These are phyloP conservation scores for Thecocarcelia acutangulata DNA, from an alignment of 2,888 invertebrate species.

Conservation along the genomic window DNA sequence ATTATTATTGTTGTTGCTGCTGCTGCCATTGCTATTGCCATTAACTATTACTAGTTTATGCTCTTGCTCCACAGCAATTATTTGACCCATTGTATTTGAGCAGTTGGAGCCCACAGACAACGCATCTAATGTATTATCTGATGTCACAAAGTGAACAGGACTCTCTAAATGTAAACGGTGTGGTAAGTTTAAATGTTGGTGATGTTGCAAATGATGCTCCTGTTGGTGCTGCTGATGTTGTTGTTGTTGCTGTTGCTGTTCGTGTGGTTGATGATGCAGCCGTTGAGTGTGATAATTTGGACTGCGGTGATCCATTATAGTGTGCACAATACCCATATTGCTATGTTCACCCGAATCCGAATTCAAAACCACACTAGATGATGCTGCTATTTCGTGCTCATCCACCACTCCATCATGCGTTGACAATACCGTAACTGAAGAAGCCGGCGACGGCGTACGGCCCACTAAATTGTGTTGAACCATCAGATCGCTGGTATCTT, in stretches of 20 bases:
- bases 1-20: constrained; percentile 47
- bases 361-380: constrained; percentile 31
- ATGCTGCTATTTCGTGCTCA: constrained; percentile 55
- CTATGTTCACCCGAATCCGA: constrained; percentile 69
- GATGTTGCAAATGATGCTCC: constrained; percentile 71
- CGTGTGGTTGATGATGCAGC: constrained; percentile 64
- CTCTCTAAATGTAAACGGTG: constrained; percentile 71
- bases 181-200: constrained; percentile 71
- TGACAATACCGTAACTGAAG: constrained; percentile 60
- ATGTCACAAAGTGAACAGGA: constrained; percentile 75
- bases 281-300: constrained; percentile 72
- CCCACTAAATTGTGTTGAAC: constrained; percentile 49
- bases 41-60: constrained; percentile 75
- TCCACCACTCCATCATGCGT: constrained; percentile 65
- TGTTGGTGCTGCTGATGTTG: constrained; percentile 69
- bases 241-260: too few species aligned
- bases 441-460: constrained; percentile 75
- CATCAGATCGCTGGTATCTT: constrained; percentile 78
- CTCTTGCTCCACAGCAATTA: constrained; percentile 76
- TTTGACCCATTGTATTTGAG: constrained; percentile 69
- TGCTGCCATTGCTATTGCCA: constrained; percentile 60
- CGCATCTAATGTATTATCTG: constrained; percentile 76
- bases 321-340: constrained; percentile 79
- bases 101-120: constrained; percentile 73
- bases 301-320: constrained; percentile 76